Percentiles rank a stretch among this genome's conserved stretches.
Conservation (phyloP, 2,888 invertebrate genomes). For the Itoplectis maculator region DNA sequence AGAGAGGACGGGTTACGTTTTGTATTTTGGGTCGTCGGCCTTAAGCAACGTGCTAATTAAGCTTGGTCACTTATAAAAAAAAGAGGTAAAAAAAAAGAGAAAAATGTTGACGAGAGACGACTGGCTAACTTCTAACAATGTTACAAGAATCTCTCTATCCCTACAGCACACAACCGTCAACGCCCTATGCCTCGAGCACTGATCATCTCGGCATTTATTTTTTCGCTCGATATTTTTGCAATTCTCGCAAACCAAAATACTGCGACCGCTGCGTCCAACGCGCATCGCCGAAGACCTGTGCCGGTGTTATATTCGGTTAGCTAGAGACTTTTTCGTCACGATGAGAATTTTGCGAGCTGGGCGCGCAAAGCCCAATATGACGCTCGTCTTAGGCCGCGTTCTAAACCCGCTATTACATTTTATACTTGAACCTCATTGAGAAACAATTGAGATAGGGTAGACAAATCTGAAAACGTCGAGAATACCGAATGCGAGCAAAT, state of each 20-base stretch:
- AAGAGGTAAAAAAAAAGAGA: slow-evolving; percentile 52
- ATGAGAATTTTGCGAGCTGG: slow-evolving; percentile 79
- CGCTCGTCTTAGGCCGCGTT: slow-evolving; percentile 83
- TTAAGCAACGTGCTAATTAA: slow-evolving; percentile 20
- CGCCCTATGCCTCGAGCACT: slow-evolving; percentile 80
- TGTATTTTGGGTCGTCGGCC: slow-evolving; percentile 61
- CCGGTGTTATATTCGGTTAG: slow-evolving; percentile 51
- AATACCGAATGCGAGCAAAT: slow-evolving; percentile 81
- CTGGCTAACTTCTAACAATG: slow-evolving; percentile 73
- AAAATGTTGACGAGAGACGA: slow-evolving; percentile 52
- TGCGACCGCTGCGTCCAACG: slow-evolving; percentile 76
- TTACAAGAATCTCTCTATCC: slow-evolving; percentile 83
- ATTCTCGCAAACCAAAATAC: slow-evolving; percentile 5
- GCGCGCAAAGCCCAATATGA: slow-evolving; percentile 84
- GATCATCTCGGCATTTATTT: slow-evolving; percentile 80
- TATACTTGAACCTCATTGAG: slow-evolving; percentile 72
- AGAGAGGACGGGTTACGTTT: slow-evolving; percentile 31
- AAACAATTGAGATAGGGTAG: slow-evolving; percentile 71
- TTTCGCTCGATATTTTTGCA: slow-evolving; percentile 77
- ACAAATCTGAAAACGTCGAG: slow-evolving; percentile 77
- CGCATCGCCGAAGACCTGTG: slow-evolving; percentile 79
- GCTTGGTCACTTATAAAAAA: slow-evolving; percentile 35
- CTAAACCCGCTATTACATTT: slow-evolving; percentile 80
- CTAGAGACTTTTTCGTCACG: slow-evolving; percentile 25
- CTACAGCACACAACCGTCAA: slow-evolving; percentile 83